Evolutionary conservation across 1,140 invertebrate genomes (phyloP).

Genomic region (Papilio glaucus): DNA sequence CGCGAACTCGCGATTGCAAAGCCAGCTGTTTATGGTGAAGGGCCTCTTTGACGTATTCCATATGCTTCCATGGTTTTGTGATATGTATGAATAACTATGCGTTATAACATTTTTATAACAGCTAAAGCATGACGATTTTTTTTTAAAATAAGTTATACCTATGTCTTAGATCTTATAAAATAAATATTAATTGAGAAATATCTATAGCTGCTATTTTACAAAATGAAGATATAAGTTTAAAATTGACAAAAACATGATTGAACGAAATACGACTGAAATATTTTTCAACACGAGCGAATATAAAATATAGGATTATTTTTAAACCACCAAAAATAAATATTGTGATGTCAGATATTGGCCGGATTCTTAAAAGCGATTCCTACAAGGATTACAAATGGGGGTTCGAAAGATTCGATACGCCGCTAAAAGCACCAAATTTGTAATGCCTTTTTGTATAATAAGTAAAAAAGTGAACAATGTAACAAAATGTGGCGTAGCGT

Average conservation of each 20-base stretch:
- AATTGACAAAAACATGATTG: too few relatives aligned
- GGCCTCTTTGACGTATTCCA: conserved; percentile 64
- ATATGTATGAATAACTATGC: conserved; percentile 2
- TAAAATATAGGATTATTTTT: conserved; percentile 9
- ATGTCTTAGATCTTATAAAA: too few relatives aligned
- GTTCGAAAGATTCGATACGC: conserved; percentile 16
- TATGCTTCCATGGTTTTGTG: conserved; percentile 47
- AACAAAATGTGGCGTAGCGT: conserved; percentile 17
- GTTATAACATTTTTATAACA: neutral
- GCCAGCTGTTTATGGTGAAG: conserved; percentile 65
- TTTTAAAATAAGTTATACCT: too few relatives aligned
- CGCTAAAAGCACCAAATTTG: conserved; percentile 1
- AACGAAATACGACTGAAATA: neutral
- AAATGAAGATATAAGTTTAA: too few relatives aligned
- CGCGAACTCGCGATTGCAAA: conserved; percentile 66
- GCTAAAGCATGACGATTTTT: too few relatives aligned
- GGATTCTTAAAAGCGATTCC: neutral
- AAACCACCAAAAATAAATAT: neutral
- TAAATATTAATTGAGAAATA: too few relatives aligned
- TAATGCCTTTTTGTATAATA: conserved; percentile 23
- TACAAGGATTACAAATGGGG: conserved; percentile 19
- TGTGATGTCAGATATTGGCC: neutral
- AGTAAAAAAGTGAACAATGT: neutral
- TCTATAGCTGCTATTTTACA: too few relatives aligned
- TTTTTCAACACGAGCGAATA: neutral